These are phyloP conservation scores for Catocala fraxini DNA, from an alignment of 2,888 invertebrate genomes.

Conservation along the genomic window DNA sequence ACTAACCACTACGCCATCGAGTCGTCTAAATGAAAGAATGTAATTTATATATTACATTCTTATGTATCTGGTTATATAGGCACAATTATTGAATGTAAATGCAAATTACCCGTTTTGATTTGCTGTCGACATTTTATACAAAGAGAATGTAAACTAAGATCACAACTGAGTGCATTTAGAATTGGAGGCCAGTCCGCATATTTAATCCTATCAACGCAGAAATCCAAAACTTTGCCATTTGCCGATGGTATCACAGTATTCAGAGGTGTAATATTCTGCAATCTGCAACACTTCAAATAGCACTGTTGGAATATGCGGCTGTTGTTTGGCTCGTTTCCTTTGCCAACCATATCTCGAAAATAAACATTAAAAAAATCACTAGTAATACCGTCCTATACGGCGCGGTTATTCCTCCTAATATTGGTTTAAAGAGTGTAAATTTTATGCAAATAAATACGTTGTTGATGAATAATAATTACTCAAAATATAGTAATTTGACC, in stretches of 20 bases:
- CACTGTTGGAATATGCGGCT: constrained; percentile 84
- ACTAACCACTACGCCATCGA: no score
- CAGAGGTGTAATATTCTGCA: constrained; percentile 80
- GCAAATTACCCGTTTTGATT: constrained; percentile 75
- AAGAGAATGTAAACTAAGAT: constrained; percentile 91
- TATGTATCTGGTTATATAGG: neutral
- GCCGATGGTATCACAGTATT: constrained; percentile 76
- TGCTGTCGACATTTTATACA: constrained; percentile 89
- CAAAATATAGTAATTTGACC: constrained; percentile 59
- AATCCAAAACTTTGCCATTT: constrained; percentile 88
- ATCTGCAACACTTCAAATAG: constrained; percentile 83
- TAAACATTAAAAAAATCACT: constrained; percentile 56
- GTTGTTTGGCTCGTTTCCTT: constrained; percentile 73
- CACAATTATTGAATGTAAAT: neutral
- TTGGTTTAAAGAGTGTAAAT: constrained; percentile 42
- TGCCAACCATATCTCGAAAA: constrained; percentile 77
- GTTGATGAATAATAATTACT: constrained; percentile 63
- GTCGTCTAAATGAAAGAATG: no score
- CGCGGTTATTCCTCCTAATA: constrained; percentile 47
- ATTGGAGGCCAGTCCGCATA: constrained; percentile 93
- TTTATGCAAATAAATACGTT: constrained; percentile 59
- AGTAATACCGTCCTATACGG: constrained; percentile 49
- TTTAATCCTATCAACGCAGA: constrained; percentile 92
- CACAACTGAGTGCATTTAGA: constrained; percentile 90
- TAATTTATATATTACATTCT: no score